phyloP scores from a whole-genome alignment of 2,797 vertebrate genomes.

The Spinibarbus caldwelli region DNA sequence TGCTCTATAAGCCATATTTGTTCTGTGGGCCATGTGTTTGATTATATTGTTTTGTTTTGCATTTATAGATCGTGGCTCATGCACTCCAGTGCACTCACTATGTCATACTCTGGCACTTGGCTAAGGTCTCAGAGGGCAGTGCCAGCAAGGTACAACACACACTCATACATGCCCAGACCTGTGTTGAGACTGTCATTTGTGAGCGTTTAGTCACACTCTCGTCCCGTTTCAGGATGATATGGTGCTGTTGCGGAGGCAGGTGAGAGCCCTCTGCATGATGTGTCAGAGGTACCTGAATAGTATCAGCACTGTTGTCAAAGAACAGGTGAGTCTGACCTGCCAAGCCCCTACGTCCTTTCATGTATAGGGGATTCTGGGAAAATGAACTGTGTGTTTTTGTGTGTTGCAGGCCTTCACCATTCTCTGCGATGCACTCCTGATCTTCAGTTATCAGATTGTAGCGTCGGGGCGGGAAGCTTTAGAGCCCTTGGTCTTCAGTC shows the following conservation, averaged over 20 bases:
- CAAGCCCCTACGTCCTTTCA: background rate
- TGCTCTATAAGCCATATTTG: background rate
- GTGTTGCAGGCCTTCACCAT: constrained; percentile 89
- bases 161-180: background rate
- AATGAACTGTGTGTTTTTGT: background rate
- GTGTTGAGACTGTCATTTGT: background rate
- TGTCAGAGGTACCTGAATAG: constrained; percentile 95
- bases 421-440: constrained; percentile 92
- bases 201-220: background rate
- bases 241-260: constrained; percentile 91
- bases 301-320: constrained; percentile 93
- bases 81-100: constrained; percentile 91
- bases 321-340: constrained; percentile 82
- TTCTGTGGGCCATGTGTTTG: background rate
- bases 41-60: constrained; percentile 17
- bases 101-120: constrained; percentile 89
- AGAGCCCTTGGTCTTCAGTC: constrained; percentile 90
- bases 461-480: constrained; percentile 90
- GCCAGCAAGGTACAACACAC: constrained; percentile 79
- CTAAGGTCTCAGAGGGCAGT: constrained; percentile 85
- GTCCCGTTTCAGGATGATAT: constrained; percentile 82
- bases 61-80: constrained; percentile 86
- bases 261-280: constrained; percentile 94
- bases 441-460: constrained; percentile 97
- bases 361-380: background rate